Evolutionary conservation across 2,113 vertebrate species (phyloP).

Genomic region (Artemisiospiza belli): DNA sequence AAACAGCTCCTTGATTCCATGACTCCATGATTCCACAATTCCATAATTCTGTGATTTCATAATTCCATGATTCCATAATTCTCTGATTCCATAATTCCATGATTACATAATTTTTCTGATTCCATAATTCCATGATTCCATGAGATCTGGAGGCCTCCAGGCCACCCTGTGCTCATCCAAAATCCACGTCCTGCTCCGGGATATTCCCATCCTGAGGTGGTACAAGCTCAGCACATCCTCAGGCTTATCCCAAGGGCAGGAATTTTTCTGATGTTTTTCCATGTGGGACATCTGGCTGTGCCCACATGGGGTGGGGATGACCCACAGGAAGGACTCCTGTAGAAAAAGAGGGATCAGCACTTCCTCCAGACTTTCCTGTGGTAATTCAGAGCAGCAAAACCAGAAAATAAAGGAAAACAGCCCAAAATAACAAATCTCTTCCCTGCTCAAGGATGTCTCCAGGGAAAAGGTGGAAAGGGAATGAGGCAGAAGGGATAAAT

Average conservation of each 20-base stretch:
- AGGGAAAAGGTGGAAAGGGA: neutral
- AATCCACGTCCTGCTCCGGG: fast-evolving
- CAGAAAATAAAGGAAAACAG: neutral
- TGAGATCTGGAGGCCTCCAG: neutral
- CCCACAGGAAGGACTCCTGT: fast-evolving
- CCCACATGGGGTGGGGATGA: fast-evolving
- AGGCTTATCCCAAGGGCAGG: neutral
- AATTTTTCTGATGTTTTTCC: neutral
- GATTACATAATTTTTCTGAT: too few species aligned
- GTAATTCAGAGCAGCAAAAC: neutral
- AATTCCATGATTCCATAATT: neutral
- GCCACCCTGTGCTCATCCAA: neutral
- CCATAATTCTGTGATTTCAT: too few species aligned
- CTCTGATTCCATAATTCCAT: neutral
- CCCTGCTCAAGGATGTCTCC: neutral
- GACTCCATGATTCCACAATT: neutral
- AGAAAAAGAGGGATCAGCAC: neutral
- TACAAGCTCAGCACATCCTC: neutral
- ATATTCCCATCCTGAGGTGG: neutral
- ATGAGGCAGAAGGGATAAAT: neutral
- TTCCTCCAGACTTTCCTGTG: neutral
- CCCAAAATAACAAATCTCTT: neutral
- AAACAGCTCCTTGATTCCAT: neutral
- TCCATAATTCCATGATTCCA: neutral
- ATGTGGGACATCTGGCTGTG: fast-evolving